Evolutionary conservation across 1,140 invertebrate species (phyloP).

Genomic region (Drosophila santomea): DNA sequence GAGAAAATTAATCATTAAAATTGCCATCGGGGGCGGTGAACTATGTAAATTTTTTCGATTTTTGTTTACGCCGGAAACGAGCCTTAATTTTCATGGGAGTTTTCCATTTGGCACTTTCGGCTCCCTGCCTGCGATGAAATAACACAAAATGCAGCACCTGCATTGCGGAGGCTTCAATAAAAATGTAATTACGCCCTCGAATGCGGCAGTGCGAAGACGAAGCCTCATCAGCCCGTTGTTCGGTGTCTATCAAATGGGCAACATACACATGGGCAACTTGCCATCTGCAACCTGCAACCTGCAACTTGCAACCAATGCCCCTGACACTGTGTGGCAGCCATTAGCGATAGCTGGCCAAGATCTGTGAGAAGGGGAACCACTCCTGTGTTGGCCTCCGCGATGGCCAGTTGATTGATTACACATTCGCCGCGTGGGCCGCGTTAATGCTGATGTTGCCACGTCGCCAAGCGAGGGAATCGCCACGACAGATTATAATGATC

Average conservation of each 20-base stretch:
- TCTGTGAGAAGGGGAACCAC: constrained; percentile 24
- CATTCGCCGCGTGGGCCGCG: constrained; percentile 67
- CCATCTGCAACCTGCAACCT: constrained; percentile 35
- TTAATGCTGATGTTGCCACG: constrained; percentile 63
- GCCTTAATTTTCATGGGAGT: constrained; percentile 69
- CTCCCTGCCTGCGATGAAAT: constrained; percentile 24
- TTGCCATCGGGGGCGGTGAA: constrained; percentile 49
- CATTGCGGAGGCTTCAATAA: constrained; percentile 59
- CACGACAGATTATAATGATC: constrained; percentile 40
- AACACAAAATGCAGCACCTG: constrained; percentile 24
- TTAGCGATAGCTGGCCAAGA: constrained; percentile 55
- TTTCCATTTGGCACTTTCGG: constrained; percentile 39
- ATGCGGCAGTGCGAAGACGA: constrained; percentile 45
- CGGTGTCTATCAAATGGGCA: constrained; percentile 29
- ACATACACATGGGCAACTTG: constrained; percentile 16
- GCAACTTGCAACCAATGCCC: constrained; percentile 47
- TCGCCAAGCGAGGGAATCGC: constrained; percentile 43
- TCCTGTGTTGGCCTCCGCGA: constrained; percentile 61
- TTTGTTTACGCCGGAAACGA: constrained; percentile 62
- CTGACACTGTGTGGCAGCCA: constrained; percentile 75
- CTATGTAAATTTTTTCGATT: constrained; percentile 65
- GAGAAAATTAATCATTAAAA: constrained; percentile 82
- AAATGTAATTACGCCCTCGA: constrained; percentile 82
- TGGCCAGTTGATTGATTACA: constrained; percentile 79
- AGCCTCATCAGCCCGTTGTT: constrained; percentile 31